These are phyloP conservation scores for Stegophylla sp. DNA, from an alignment of 2,888 invertebrate genomes.

Conservation along the genomic window DNA sequence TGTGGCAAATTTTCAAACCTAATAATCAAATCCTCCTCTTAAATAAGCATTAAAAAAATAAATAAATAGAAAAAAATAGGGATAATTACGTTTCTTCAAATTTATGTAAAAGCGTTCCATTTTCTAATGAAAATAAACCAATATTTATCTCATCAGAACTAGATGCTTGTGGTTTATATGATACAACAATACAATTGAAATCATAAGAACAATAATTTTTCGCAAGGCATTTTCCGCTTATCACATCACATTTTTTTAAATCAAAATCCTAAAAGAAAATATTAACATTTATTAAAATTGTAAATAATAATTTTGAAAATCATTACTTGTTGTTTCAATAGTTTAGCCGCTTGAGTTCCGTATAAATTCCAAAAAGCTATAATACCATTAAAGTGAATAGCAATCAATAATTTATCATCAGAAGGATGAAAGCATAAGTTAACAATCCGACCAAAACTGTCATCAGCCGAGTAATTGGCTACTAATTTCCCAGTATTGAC, in stretches of 20 bases:
- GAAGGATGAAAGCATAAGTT: slow-evolving; percentile 67
- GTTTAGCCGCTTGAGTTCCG: slow-evolving; percentile 47
- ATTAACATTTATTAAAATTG: not conserved
- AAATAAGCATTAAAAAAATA: not conserved
- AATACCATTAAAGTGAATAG: slow-evolving; percentile 69
- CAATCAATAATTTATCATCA: slow-evolving; percentile 66
- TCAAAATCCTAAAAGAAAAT: slow-evolving; percentile 15
- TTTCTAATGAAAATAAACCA: slow-evolving; percentile 48
- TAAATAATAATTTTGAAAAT: not conserved
- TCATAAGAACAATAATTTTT: slow-evolving; percentile 22
- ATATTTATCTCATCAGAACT: slow-evolving; percentile 21
- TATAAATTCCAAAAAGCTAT: slow-evolving; percentile 70
- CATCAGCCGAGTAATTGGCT: slow-evolving; percentile 65
- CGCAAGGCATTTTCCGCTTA: slow-evolving; percentile 28
- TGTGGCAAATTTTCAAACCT: slow-evolving; percentile 42
- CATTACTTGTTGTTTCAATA: slow-evolving; percentile 31
- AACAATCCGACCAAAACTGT: slow-evolving; percentile 66
- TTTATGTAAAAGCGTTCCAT: slow-evolving; percentile 33
- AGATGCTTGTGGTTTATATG: slow-evolving; percentile 17
- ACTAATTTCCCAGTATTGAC: slow-evolving; percentile 73
- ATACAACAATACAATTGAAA: slow-evolving; percentile 30
- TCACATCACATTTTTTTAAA: slow-evolving; percentile 31
- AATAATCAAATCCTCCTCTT: not conserved
- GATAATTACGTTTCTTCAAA: slow-evolving; percentile 50
- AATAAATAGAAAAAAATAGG: not conserved